A percentile compares a stretch with the other conserved stretches of the same genome.
These are phyloP conservation scores for Cichladusa arquata DNA, from an alignment of 2,113 vertebrate genomes.

Conservation along the genomic window DNA sequence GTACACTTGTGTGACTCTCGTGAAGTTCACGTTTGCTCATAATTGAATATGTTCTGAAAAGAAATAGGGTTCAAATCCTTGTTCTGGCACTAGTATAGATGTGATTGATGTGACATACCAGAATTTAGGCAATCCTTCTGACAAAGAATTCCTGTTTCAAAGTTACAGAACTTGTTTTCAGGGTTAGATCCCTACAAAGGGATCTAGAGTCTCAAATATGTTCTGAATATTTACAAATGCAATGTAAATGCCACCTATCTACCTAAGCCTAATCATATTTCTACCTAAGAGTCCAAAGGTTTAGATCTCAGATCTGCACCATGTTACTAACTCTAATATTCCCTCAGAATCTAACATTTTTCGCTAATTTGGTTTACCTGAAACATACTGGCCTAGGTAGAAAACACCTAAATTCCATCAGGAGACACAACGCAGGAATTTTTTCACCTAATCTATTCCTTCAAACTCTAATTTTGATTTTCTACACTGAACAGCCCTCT, in stretches of 20 bases:
- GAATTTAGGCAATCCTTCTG: not conserved
- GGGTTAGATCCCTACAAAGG: not conserved
- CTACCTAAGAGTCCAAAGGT: not conserved
- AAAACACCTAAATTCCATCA: not conserved
- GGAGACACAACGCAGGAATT: not conserved
- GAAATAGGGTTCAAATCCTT: not conserved
- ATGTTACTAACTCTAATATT: not conserved
- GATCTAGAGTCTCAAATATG: not conserved
- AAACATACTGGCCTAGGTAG: not conserved
- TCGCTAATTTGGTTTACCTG: not conserved
- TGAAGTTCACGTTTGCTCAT: not conserved
- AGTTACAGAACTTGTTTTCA: not conserved
- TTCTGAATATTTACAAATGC: not conserved
- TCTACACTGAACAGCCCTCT: not conserved
- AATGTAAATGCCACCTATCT: not conserved
- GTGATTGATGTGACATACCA: not conserved
- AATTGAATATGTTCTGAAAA: not conserved
- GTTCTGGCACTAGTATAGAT: not conserved
- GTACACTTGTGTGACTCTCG: accelerated
- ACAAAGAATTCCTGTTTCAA: not conserved
- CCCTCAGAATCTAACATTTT: not conserved
- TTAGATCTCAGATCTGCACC: not conserved
- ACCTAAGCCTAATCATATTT: not conserved
- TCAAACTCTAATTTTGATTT: not conserved
- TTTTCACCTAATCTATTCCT: not conserved